Conservation (phyloP, 2,113 vertebrate genomes). For the Seriola dumerili region DNA sequence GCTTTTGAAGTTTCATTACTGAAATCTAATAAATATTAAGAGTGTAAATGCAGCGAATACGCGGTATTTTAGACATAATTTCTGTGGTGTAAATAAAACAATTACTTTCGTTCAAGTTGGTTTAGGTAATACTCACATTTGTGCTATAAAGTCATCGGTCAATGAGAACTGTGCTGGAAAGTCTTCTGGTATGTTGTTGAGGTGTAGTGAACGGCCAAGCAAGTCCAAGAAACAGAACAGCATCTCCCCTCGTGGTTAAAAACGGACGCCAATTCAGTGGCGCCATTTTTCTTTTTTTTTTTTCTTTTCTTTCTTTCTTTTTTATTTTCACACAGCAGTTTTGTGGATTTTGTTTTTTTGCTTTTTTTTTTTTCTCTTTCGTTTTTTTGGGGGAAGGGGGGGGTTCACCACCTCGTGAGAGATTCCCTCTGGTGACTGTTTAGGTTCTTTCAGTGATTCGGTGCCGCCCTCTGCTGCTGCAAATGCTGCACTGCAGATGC, state of each 20-base stretch:
- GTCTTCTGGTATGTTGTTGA: neutral
- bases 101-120: neutral
- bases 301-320: neutral
- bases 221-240: neutral
- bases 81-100: neutral
- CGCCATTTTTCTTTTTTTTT: neutral
- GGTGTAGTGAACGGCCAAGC: neutral
- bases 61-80: neutral
- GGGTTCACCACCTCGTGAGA: neutral
- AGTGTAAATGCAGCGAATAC: neutral
- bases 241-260: neutral
- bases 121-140: neutral
- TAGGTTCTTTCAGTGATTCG: neutral
- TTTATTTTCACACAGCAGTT: neutral
- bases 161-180: neutral
- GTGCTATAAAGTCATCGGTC: neutral
- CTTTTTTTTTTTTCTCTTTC: neutral
- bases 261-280: neutral
- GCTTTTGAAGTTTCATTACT: neutral
- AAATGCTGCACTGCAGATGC: too few relatives aligned
- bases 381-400: too few relatives aligned
- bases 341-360: neutral
- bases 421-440: neutral
- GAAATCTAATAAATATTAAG: neutral
- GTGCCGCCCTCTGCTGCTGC: conserved; percentile 59